Percentiles rank a stretch among this genome's conserved stretches.
phyloP scores from a whole-genome alignment of 2,113 vertebrate genomes.

The Rutilus rutilus region DNA sequence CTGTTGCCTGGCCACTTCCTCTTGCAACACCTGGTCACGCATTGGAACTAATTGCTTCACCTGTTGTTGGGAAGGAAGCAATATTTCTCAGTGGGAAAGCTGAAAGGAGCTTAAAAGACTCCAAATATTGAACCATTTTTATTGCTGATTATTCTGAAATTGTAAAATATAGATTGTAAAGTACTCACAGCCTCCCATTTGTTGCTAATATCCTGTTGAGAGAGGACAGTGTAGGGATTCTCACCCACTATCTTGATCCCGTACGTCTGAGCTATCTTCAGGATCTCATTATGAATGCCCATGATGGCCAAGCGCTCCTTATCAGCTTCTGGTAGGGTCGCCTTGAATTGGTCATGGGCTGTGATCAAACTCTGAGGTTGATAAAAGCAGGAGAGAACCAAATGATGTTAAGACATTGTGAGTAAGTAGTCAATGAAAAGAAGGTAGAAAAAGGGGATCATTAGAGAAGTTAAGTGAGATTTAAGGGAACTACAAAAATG shows the following conservation, averaged over 20 bases:
- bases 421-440: not conserved
- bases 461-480: not conserved
- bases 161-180: not conserved
- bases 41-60: conserved; percentile 78
- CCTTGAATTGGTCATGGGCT: conserved; percentile 92
- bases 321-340: conserved; percentile 88
- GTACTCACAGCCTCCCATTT: conserved; percentile 88
- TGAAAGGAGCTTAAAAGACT: not conserved
- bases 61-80: conserved; percentile 52
- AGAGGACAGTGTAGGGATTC: conserved; percentile 87
- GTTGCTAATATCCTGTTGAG: conserved; percentile 79
- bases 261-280: conserved; percentile 92
- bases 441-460: not conserved
- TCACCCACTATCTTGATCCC: conserved; percentile 82
- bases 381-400: not conserved
- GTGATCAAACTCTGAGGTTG: conserved; percentile 82
- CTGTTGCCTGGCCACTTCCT: conserved; percentile 77
- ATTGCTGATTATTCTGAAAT: not conserved
- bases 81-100: not conserved
- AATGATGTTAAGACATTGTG: not conserved
- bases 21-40: conserved; percentile 78
- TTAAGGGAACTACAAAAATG: not conserved
- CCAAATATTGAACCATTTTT: not conserved
- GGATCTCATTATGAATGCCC: conserved; percentile 88
- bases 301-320: conserved; percentile 87